Percentiles rank a stretch among this genome's conserved stretches.
Evolutionary conservation across 2,888 invertebrate species (phyloP).

Genomic region (Epicampocera succincta): DNA sequence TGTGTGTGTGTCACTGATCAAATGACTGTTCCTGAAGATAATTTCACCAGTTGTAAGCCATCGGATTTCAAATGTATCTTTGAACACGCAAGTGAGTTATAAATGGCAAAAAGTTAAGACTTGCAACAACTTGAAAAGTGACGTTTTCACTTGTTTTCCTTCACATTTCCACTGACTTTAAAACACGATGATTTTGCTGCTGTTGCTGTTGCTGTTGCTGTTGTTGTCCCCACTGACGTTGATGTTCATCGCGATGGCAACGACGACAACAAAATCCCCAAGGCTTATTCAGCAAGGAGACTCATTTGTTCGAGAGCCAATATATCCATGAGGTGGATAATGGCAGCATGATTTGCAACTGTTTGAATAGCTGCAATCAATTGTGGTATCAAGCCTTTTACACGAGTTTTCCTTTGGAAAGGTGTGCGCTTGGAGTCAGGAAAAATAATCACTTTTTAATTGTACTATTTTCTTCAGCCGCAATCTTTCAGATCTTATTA

Average conservation of each 20-base stretch:
- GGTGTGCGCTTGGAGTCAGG: constrained; percentile 68
- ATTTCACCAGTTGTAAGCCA: constrained; percentile 75
- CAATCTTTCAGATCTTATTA: constrained; percentile 55
- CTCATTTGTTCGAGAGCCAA: constrained; percentile 71
- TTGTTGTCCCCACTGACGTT: background rate
- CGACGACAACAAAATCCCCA: constrained; percentile 22
- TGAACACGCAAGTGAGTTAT: constrained; percentile 75
- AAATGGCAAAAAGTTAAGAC: constrained; percentile 29
- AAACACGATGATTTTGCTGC: background rate
- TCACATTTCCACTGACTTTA: constrained; percentile 15
- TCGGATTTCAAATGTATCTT: constrained; percentile 77
- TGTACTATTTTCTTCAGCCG: constrained; percentile 27
- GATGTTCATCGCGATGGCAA: background rate
- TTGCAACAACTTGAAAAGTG: constrained; percentile 24
- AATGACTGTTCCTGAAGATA: constrained; percentile 71
- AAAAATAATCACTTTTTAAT: constrained; percentile 11
- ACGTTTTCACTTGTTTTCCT: constrained; percentile 22
- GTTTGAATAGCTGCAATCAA: constrained; percentile 77
- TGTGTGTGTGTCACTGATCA: constrained; percentile 8
- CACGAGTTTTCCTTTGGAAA: constrained; percentile 70
- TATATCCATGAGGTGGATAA: constrained; percentile 73
- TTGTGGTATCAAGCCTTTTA: constrained; percentile 73
- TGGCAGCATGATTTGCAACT: constrained; percentile 78
- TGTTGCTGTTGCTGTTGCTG: background rate
- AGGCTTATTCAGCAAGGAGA: constrained; percentile 74